Conservation (phyloP, 2,113 vertebrate genomes). For the Etheostoma spectabile region DNA sequence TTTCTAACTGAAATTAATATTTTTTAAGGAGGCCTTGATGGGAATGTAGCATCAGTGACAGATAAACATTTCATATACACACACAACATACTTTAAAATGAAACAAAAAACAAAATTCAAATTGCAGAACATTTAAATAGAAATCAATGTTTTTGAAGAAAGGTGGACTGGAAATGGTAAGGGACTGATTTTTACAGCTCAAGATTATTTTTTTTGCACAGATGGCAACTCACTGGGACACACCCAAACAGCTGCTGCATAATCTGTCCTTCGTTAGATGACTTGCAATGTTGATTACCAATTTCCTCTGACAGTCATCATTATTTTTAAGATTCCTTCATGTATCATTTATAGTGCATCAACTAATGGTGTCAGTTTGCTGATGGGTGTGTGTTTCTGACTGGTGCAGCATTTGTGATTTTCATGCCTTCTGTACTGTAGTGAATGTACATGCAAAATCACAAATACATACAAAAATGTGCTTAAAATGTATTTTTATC, state of each 20-base stretch:
- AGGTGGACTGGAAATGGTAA: slow-evolving; percentile 5
- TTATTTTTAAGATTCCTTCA: slow-evolving; percentile 38
- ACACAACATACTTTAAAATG: not conserved
- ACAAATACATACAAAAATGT: no score
- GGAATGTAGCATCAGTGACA: not conserved
- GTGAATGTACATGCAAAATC: no score
- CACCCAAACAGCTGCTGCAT: slow-evolving; percentile 61
- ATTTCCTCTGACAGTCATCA: slow-evolving; percentile 48
- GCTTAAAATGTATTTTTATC: no score
- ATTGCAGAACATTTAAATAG: not conserved
- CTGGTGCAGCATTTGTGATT: not conserved
- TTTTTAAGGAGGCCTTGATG: not conserved
- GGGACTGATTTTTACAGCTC: not conserved
- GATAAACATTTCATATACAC: not conserved
- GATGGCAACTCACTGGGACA: slow-evolving; percentile 64
- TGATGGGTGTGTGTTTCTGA: slow-evolving; percentile 2
- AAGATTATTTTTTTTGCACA: slow-evolving; percentile 50
- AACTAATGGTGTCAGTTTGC: slow-evolving; percentile 6
- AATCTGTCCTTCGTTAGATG: slow-evolving; percentile 55
- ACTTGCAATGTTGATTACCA: slow-evolving; percentile 53
- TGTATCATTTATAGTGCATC: slow-evolving; percentile 34
- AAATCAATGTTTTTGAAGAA: slow-evolving; percentile 20
- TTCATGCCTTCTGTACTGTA: not conserved
- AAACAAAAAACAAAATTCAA: not conserved
- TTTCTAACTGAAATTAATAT: not conserved